These are phyloP conservation scores for Myopa testacea DNA, from an alignment of 2,888 invertebrate species.

Conservation along the genomic window DNA sequence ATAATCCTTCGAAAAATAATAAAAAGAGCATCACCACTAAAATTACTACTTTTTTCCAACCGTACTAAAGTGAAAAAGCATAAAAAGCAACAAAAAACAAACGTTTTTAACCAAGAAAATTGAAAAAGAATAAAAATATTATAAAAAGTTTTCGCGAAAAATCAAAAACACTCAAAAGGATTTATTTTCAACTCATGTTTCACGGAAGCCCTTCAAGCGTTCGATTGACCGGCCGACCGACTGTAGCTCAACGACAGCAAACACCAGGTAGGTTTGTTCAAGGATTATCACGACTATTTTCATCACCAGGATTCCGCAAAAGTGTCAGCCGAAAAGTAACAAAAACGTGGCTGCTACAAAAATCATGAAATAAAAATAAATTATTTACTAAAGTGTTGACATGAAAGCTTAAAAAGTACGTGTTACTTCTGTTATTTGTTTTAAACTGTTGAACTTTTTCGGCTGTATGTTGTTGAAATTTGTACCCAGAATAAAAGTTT, in stretches of 20 bases:
- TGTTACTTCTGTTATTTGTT: conserved; percentile 1
- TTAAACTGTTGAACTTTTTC: not conserved
- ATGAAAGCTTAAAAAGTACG: conserved; percentile 26
- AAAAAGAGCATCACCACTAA: too few species aligned
- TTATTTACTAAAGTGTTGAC: conserved; percentile 24
- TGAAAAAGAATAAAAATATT: not conserved
- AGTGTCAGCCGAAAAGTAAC: not conserved
- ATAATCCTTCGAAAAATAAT: too few species aligned
- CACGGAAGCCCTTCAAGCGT: too few species aligned
- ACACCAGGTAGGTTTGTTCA: conserved; percentile 23
- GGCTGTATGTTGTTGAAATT: too few species aligned
- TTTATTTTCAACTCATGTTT: not conserved
- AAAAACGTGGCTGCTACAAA: not conserved
- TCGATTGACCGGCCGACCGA: not conserved
- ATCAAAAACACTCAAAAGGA: not conserved
- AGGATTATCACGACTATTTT: conserved; percentile 26
- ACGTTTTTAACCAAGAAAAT: not conserved
- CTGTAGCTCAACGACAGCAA: not conserved
- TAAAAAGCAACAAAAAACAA: not conserved
- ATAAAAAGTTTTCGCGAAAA: conserved; percentile 3
- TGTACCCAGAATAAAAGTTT: too few species aligned
- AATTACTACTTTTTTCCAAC: too few species aligned
- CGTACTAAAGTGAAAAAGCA: too few species aligned
- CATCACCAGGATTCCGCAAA: not conserved
- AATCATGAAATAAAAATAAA: conserved; percentile 3